Evolutionary conservation across 2,797 vertebrate genomes (phyloP), one percentile per base, ranked within the genome.

Genomic region (Thunnus albacares): DNA sequence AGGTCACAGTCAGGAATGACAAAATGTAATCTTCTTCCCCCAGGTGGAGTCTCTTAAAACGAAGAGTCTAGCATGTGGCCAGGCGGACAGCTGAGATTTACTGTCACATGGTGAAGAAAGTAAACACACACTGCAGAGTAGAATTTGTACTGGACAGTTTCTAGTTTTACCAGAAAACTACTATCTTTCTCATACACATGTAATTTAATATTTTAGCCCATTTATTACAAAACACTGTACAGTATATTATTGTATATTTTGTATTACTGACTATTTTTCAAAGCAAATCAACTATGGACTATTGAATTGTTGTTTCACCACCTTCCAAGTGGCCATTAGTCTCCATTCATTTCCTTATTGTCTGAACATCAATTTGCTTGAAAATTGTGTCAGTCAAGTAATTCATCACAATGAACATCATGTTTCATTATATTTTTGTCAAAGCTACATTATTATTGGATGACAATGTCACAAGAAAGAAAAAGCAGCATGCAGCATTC

Each of bases 11-110:
- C 79, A 79, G 68, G 72, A 84, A 65, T 71, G 67, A 81, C 75
- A 10, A 78, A 87, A 81, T 61, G 77, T 84, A 88, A 89, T 87
- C 84, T 88, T 59, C 45, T 52, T 75, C 4, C 17, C 33, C 33
- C 79, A 88, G 79, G 65, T 80, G 67, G 72, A 76, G 60, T 81
- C 52, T 79, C 51, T 75, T 35, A 69, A 56, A 73, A 61, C 51
- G 38, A 75, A 65, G 53, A 28, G 49, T 61, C 62, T 2, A 43
- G 41, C 77, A 59, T 60, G 53, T 28, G 30, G 74, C 61, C 28
- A 3, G 3, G 20, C 1, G 1, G 55, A 67, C 9, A 0, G 53
- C 41, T 45, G 38, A 49, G n/a, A 47, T 66, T 67, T 76, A 47
- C 14, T 62, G 70, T 77, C 61, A 57, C 68, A 65, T n/a, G 18